Percentiles rank a stretch among this genome's conserved stretches.
phyloP scores from a whole-genome alignment of 2,797 vertebrate species.

The Scolopax rusticola region DNA sequence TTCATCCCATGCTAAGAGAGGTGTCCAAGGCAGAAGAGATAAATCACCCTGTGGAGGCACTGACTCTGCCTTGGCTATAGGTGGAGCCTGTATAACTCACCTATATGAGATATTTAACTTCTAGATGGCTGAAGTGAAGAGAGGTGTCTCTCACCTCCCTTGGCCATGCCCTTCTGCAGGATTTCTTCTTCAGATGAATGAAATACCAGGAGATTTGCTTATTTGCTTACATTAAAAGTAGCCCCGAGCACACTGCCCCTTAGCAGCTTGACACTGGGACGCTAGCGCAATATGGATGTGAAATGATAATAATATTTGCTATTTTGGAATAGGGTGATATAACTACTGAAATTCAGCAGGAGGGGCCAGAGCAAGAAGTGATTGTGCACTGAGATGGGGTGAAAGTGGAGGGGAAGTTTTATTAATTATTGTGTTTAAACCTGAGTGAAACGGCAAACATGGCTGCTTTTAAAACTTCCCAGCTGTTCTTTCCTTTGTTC shows the following conservation, averaged over 20 bases:
- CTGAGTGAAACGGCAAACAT: constrained; percentile 9
- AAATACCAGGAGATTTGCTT: neutral
- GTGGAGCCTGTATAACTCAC: neutral
- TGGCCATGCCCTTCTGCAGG: neutral
- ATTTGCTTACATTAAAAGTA: neutral
- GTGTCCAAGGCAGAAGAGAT: neutral
- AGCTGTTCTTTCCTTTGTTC: constrained; percentile 69
- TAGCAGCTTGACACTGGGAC: neutral
- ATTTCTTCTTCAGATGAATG: neutral
- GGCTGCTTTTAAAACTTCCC: constrained; percentile 51
- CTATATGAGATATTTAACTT: neutral
- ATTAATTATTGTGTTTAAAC: constrained; percentile 46
- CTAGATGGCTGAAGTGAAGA: neutral
- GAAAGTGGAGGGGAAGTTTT: constrained; percentile 9
- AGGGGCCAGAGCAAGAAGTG: neutral
- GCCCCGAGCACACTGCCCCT: accelerated
- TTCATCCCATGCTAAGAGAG: neutral
- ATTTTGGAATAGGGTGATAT: neutral
- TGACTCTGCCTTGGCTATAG: neutral
- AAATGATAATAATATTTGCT: neutral
- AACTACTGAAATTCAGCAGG: neutral
- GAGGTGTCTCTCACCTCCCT: neutral
- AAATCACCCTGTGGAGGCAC: neutral
- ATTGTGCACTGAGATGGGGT: neutral
- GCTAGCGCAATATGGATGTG: neutral